Evolutionary conservation across 2,113 vertebrate genomes (phyloP), one percentile per base, ranked within the genome.

Genomic region (Atherinomorus stipes): DNA sequence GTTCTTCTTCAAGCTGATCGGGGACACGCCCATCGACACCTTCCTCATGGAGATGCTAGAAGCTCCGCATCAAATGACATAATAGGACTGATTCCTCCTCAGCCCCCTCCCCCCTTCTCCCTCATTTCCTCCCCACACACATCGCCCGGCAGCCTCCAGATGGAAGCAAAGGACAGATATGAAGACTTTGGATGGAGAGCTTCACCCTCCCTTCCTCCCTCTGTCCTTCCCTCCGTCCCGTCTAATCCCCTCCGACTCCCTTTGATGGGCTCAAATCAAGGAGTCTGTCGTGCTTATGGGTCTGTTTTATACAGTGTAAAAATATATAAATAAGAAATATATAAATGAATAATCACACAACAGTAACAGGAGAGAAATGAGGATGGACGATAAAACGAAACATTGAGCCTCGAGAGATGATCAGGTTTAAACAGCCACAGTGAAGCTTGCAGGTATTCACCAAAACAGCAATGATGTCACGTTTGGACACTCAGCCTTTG

Each of bases 1-100:
- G 53, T 99, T 99, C 93, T 99, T 99, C 93, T 99, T 99, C 94
- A 99, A 99, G 87, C 96, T 99, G 90, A 99, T 99, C 76, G 98
- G 98, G 0, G 98, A 99, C 94, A 99, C 98, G 2, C 98, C 98
- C 40, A 99, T 99, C 7, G 98, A 99, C 95, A 99, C 98, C 89
- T 99, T 99, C 93, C 90, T 99, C 86, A 99, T 99, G 98, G 98
- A 99, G 91, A 99, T 99, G 98, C 94, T 99, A 86, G 98, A 99
- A 86, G 97, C 98, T 0, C 98, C 98, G 0, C 97, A 99, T 91
- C 98, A 99, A 92, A 95, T 98, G 95, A 99, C 98, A 92, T 99
- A 97, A 95, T 91, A 60, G 74, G 53, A 58, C 67, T 40, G 69
- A 66, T 47, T 52, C 47, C 62, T 45, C 61, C 54, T 45, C 52